phyloP scores from a whole-genome alignment of 2,888 invertebrate species.

The Lithophane ornitopus region DNA sequence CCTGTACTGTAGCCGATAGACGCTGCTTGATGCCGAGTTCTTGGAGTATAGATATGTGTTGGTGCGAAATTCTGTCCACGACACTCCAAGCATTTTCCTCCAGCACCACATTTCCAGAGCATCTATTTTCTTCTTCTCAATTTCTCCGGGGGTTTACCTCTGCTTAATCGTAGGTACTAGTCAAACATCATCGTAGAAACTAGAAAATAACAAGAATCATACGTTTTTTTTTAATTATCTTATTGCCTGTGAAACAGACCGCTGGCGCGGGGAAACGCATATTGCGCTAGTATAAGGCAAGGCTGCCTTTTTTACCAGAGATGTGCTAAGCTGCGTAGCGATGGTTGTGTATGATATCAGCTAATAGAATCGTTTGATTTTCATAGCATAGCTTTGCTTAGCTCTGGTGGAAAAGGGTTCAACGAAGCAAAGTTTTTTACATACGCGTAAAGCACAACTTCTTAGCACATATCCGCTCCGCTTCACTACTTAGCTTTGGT shows the following conservation, averaged over 20 bases:
- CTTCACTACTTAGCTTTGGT: too few species aligned
- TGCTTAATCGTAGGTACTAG: not conserved
- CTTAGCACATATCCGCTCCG: too few species aligned
- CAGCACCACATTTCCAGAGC: too few species aligned
- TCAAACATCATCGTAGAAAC: not conserved
- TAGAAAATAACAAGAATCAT: too few species aligned
- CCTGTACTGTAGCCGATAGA: too few species aligned
- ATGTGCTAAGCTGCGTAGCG: not conserved
- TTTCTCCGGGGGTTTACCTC: not conserved
- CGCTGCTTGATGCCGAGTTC: too few species aligned
- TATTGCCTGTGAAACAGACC: not conserved
- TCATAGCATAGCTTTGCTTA: not conserved
- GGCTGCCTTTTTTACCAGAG: not conserved
- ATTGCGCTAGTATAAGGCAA: not conserved
- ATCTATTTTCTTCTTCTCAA: too few species aligned
- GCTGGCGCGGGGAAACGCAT: not conserved
- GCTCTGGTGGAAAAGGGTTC: not conserved
- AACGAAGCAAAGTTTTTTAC: not conserved
- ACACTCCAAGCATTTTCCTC: too few species aligned
- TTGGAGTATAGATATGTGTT: too few species aligned
- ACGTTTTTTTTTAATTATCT: too few species aligned
- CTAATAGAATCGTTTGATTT: not conserved
- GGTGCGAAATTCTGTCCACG: too few species aligned
- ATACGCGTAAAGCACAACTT: not conserved
- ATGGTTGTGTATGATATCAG: not conserved